These are phyloP conservation scores for Beroe forskalii DNA, from an alignment of 37 sponge, comb jelly and placozoan genomes.

Conservation along the genomic window DNA sequence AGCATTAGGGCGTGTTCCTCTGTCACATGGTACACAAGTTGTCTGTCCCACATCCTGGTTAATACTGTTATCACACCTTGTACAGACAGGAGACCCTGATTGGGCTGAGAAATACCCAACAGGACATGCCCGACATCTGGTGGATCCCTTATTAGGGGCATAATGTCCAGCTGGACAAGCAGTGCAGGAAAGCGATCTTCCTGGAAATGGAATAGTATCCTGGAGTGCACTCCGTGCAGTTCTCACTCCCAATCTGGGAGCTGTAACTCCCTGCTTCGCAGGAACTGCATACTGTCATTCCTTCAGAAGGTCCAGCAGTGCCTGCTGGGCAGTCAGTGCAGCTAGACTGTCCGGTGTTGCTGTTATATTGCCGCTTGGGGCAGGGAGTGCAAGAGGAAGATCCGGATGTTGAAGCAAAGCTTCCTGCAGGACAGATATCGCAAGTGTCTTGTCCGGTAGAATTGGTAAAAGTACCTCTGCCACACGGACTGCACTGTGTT, in stretches of 20 bases:
- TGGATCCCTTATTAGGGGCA: background rate
- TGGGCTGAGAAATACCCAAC: background rate
- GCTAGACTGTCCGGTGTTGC: background rate
- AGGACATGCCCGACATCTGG: background rate
- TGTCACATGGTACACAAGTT: background rate
- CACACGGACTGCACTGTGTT: background rate
- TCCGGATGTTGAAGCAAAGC: background rate
- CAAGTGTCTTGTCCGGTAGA: background rate
- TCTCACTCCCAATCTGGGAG: background rate
- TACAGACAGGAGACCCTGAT: background rate
- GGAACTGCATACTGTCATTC: background rate
- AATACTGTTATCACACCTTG: slow-evolving; percentile 7
- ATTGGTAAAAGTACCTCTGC: background rate
- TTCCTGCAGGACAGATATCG: slow-evolving; percentile 3
- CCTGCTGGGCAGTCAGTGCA: slow-evolving; percentile 5
- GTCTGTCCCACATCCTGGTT: slow-evolving; percentile 32
- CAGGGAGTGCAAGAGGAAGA: background rate
- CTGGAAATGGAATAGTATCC: background rate
- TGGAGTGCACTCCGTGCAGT: background rate
- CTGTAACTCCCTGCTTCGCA: slow-evolving; percentile 5
- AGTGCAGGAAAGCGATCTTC: background rate
- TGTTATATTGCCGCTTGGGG: background rate
- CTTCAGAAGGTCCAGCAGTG: background rate
- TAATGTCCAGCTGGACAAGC: slow-evolving; percentile 7
- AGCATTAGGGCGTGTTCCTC: slow-evolving; percentile 30